Conservation (phyloP, 2,888 invertebrate genomes). For the Eurytoma adleriae region DNA sequence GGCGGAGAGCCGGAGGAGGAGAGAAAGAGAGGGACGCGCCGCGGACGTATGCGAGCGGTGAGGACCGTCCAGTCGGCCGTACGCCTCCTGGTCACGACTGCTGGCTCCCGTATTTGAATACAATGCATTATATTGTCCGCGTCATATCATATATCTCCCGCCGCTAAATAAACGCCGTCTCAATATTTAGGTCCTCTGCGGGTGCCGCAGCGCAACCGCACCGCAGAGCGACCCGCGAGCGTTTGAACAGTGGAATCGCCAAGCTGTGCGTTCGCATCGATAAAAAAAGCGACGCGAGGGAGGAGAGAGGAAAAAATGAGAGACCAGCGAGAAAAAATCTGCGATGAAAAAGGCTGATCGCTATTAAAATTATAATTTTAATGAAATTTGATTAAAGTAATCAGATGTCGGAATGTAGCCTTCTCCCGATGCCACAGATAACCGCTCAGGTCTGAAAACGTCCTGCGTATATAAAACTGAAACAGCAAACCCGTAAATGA, state of each 20-base stretch:
- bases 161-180: conserved; percentile 75
- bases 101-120: conserved; percentile 75
- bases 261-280: conserved; percentile 62
- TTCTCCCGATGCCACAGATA: too few species aligned
- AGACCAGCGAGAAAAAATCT: conserved; percentile 35
- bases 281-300: conserved; percentile 61
- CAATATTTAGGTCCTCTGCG: conserved; percentile 74
- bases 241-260: conserved; percentile 58
- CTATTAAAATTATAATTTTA: too few species aligned
- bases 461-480: too few species aligned
- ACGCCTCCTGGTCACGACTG: conserved; percentile 75
- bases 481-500: too few species aligned
- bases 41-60: neutral
- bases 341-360: too few species aligned
- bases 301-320: conserved; percentile 37
- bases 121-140: conserved; percentile 77
- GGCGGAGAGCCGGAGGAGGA: conserved; percentile 9
- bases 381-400: too few species aligned
- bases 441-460: too few species aligned
- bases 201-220: conserved; percentile 52
- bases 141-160: conserved; percentile 76
- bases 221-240: conserved; percentile 22
- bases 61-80: conserved; percentile 15
- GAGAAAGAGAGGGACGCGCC: neutral
- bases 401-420: too few species aligned